Evolutionary conservation across 1,140 invertebrate genomes (phyloP), one percentile per base, ranked within the genome.

Genomic region (Drosophila rufa): DNA sequence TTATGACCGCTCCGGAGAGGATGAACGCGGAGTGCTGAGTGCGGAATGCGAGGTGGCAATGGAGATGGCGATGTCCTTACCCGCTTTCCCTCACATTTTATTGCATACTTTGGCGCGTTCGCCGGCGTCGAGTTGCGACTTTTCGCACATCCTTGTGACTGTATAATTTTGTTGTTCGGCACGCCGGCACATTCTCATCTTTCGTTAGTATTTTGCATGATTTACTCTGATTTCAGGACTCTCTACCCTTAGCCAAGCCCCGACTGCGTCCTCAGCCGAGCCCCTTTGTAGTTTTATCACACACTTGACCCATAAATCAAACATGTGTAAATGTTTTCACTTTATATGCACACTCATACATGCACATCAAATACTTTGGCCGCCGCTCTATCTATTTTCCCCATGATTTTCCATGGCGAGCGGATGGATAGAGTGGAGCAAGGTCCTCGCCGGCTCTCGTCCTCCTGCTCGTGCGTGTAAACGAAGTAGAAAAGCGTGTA

Each of bases 281-380:
- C 68, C 79, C 80, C 78, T 86, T 89, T 89, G 84, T 89, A 89
- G 84, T 89, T 89, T 89, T 89, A 89, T 89, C 84, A 89, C 84
- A 89, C 84, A 89, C 85, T 89, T 89, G 84, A 89, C 84, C 84
- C 84, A 89, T 89, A 89, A 89, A 89, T 89, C 84, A 89, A 89
- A 89, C 84, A 89, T 89, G 84, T 89, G 84, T 89, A 89, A 89
- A 89, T 89, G 84, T 89, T 89, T 89, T 89, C 84, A 89, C 84
- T 89, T 84, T 84, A 89, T 89, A 89, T 89, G 85, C 85, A 50
- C 85, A 84, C 78, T 79, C 77, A 78, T 78, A 87, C 84, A 83
- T 67, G 76, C 69, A 51, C 67, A 73, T 87, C 69, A 81, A 80
- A 87, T 87, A 83, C 79, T 83, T 79, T 83, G 73, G 77, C 48